Percentiles rank a stretch among this genome's conserved stretches.
phyloP scores from a whole-genome alignment of 2,797 vertebrate genomes.

The Ambastaia sidthimunki region DNA sequence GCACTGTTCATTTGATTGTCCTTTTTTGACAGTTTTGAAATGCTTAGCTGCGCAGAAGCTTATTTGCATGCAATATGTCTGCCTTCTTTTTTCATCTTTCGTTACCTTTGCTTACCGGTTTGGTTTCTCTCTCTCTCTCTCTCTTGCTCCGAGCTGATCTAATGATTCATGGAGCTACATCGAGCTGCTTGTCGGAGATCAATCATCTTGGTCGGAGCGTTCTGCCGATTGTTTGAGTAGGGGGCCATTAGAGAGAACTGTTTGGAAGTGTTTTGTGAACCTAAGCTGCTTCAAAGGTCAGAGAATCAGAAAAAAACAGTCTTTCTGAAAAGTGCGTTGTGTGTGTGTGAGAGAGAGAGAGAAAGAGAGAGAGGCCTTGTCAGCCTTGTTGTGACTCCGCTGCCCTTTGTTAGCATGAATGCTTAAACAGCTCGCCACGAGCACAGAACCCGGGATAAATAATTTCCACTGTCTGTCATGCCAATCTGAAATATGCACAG shows the following conservation, averaged over 20 bases:
- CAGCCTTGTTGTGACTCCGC: slow-evolving; percentile 74
- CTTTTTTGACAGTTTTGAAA: slow-evolving; percentile 30
- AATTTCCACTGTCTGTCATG: slow-evolving; percentile 82
- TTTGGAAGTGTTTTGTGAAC: slow-evolving; percentile 85
- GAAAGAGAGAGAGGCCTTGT: slow-evolving; percentile 69
- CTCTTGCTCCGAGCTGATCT: slow-evolving; percentile 74
- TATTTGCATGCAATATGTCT: slow-evolving; percentile 79
- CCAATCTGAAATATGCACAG: slow-evolving; percentile 81
- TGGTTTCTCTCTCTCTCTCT: slow-evolving; percentile 44
- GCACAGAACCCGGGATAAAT: slow-evolving; percentile 80
- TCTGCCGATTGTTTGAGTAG: slow-evolving; percentile 83
- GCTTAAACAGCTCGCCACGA: slow-evolving; percentile 80
- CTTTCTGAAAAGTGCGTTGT: slow-evolving; percentile 60
- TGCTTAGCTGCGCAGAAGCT: slow-evolving; percentile 68
- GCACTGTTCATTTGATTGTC: slow-evolving; percentile 13
- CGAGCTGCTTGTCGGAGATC: slow-evolving; percentile 84
- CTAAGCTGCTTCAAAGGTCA: slow-evolving; percentile 85
- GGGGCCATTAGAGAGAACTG: slow-evolving; percentile 84
- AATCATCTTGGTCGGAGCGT: slow-evolving; percentile 83
- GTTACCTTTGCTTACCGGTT: slow-evolving; percentile 61
- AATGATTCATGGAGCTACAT: slow-evolving; percentile 83
- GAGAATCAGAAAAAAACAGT: slow-evolving; percentile 61
- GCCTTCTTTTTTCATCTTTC: slow-evolving; percentile 64
- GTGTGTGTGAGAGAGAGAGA: slow-evolving; percentile 36
- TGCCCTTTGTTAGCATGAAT: slow-evolving; percentile 86